These are phyloP conservation scores for Diacarnus erythraeanus DNA, from an alignment of 37 sponge, comb jelly and placozoan species.

Conservation along the genomic window DNA sequence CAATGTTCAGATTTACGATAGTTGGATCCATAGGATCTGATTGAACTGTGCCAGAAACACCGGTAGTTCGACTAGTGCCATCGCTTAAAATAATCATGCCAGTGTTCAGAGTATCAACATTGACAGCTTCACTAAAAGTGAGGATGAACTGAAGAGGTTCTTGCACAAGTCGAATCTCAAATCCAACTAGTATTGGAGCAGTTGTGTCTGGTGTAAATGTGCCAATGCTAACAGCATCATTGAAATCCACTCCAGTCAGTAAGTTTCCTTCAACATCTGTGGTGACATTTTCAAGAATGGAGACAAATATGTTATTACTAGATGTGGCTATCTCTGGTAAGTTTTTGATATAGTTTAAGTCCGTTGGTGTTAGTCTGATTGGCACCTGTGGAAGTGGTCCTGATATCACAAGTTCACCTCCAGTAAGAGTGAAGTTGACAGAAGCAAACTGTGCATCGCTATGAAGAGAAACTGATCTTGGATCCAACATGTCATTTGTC, in stretches of 20 bases:
- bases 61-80: background rate
- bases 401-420: constrained; percentile 12
- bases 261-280: constrained; percentile 44
- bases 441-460: constrained; percentile 12
- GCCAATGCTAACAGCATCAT: constrained; percentile 33
- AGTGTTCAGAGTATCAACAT: constrained; percentile 29
- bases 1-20: constrained; percentile 50
- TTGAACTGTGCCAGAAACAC: constrained; percentile 14
- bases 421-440: constrained; percentile 43
- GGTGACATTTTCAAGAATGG: constrained; percentile 51
- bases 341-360: constrained; percentile 75
- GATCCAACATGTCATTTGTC: constrained; percentile 41
- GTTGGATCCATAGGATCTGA: constrained; percentile 15
- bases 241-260: constrained; percentile 11
- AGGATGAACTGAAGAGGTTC: constrained; percentile 73
- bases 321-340: constrained; percentile 50
- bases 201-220: constrained; percentile 47
- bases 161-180: constrained; percentile 63
- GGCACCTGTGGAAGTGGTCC: constrained; percentile 36
- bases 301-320: constrained; percentile 31
- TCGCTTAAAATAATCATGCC: constrained; percentile 36
- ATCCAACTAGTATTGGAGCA: constrained; percentile 65
- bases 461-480: constrained; percentile 49
- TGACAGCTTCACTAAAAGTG: constrained; percentile 76
- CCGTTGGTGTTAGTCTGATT: constrained; percentile 30